These are phyloP conservation scores for Poeciliopsis infans DNA, from an alignment of 2,797 vertebrate genomes.

Conservation along the genomic window DNA sequence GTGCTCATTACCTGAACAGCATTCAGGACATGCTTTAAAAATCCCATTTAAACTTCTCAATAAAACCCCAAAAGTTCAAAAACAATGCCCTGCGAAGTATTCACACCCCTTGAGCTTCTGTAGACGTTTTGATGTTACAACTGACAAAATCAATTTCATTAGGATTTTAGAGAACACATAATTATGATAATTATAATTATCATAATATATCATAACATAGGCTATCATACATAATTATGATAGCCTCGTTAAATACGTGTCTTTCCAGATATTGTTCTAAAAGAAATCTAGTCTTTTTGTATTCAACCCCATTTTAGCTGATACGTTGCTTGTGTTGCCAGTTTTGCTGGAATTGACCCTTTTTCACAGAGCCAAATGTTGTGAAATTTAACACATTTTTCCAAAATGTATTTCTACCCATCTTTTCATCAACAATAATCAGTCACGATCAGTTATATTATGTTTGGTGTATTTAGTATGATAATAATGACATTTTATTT, in stretches of 20 bases:
- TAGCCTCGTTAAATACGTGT: not conserved
- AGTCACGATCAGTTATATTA: not conserved
- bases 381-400: not conserved
- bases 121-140: not conserved
- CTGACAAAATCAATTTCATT: not conserved
- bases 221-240: not conserved
- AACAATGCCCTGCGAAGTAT: not conserved
- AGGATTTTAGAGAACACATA: not conserved
- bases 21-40: not conserved
- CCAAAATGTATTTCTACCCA: not conserved
- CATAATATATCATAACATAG: too few relatives aligned
- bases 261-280: not conserved
- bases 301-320: not conserved
- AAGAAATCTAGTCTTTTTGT: not conserved
- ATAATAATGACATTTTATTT: too few relatives aligned
- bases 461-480: too few relatives aligned
- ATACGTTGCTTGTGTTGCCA: not conserved
- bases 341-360: not conserved
- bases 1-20: conserved; percentile 1
- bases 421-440: not conserved
- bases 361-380: not conserved
- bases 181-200: too few relatives aligned
- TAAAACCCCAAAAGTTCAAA: conserved; percentile 1
- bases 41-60: not conserved
- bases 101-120: not conserved